Percentiles rank a stretch among this genome's conserved stretches.
Conservation (phyloP, 2,113 vertebrate genomes). For the Anolis sagrei region DNA sequence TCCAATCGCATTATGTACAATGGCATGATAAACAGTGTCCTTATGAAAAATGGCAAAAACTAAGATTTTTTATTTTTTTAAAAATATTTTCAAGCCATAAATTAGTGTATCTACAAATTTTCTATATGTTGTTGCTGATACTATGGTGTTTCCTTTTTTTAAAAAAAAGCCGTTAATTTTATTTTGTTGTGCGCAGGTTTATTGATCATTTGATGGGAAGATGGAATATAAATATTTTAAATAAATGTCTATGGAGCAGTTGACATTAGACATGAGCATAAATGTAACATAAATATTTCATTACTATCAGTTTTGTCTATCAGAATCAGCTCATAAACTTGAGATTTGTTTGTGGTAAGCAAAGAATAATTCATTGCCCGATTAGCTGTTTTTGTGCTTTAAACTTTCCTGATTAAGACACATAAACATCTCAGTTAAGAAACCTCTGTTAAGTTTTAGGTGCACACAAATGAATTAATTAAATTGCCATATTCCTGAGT, state of each 20-base stretch:
- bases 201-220: background rate
- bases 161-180: background rate
- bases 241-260: background rate
- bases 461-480: background rate
- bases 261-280: background rate
- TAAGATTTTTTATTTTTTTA: background rate
- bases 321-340: background rate
- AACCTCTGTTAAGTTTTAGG: no score
- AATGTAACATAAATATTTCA: background rate
- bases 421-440: background rate
- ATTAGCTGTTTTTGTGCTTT: background rate
- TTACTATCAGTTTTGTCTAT: background rate
- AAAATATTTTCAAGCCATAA: background rate
- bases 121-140: no score
- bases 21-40: no score
- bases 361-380: background rate
- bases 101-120: no score
- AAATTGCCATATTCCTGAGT: background rate
- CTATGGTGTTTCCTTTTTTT: background rate
- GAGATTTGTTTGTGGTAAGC: background rate
- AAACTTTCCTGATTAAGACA: background rate
- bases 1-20: no score
- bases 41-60: no score
- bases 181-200: background rate
- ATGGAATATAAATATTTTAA: background rate